Evolutionary conservation across 2,113 vertebrate genomes (phyloP).

Genomic region (Oreotrochilus melanogaster): DNA sequence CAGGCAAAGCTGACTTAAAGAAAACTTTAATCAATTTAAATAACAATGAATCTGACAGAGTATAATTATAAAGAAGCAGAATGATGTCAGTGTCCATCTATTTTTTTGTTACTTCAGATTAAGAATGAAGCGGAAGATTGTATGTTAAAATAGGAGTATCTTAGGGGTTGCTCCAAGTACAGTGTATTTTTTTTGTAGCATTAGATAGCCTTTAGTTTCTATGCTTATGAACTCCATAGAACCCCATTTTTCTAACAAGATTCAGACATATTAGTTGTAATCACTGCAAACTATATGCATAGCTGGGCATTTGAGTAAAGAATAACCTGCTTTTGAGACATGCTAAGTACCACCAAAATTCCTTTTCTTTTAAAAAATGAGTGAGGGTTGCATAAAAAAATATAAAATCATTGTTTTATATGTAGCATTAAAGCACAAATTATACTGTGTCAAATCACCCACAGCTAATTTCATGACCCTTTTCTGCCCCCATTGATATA

Average conservation of each 20-base stretch:
- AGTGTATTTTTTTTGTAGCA: not conserved
- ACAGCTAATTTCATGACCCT: not conserved
- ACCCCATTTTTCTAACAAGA: not conserved
- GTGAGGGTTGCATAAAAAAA: not conserved
- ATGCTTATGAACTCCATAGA: not conserved
- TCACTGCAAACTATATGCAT: not conserved
- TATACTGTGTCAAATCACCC: not conserved
- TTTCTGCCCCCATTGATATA: not conserved
- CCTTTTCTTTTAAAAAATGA: not conserved
- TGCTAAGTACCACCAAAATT: not conserved
- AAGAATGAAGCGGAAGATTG: not conserved
- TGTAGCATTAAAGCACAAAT: not conserved
- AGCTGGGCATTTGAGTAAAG: not conserved
- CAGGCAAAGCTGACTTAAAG: not conserved
- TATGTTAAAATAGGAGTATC: not conserved
- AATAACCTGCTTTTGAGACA: not conserved
- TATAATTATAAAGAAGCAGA: constrained; percentile 1
- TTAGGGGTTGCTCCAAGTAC: not conserved
- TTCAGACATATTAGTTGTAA: not conserved
- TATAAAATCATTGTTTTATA: not conserved
- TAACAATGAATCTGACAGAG: not conserved
- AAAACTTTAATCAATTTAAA: constrained; percentile 26
- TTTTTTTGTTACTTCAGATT: not conserved
- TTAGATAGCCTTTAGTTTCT: not conserved
- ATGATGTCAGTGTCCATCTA: not conserved